Conservation (phyloP, 2,113 vertebrate species). For the Tychaedon coryphoeus region DNA sequence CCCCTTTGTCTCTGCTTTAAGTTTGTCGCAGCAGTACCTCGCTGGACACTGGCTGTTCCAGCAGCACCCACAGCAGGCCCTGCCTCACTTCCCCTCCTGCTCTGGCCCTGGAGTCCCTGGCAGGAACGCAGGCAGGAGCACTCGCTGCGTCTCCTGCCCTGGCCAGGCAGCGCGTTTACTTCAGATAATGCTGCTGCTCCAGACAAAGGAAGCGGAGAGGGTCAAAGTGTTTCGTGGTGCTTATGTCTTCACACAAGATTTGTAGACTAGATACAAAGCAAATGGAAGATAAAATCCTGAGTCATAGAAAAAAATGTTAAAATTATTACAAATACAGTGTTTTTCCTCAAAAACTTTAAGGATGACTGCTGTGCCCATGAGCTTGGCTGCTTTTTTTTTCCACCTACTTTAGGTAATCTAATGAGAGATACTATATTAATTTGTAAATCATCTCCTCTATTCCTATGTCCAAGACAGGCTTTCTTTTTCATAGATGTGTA, state of each 20-base stretch:
- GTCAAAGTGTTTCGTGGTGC: neutral
- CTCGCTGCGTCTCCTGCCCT: neutral
- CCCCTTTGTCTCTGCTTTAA: neutral
- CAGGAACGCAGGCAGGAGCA: fast-evolving
- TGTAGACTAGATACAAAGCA: neutral
- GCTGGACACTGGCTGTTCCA: neutral
- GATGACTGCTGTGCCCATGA: neutral
- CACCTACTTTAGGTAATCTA: neutral
- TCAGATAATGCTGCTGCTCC: neutral
- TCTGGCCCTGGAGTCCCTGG: neutral
- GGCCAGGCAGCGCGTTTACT: neutral
- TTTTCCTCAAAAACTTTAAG: neutral
- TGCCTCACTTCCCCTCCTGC: neutral
- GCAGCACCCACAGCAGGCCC: neutral
- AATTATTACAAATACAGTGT: neutral
- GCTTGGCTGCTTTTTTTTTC: neutral
- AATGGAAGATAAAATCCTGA: neutral
- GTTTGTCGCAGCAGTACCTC: neutral
- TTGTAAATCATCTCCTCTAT: neutral
- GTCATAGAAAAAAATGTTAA: neutral
- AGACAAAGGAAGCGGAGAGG: neutral
- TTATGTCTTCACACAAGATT: neutral
- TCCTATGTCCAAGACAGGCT: neutral
- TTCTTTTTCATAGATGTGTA: neutral
- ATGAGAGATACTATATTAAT: neutral